Base-by-base conservation (phyloP, 2,113 vertebrate species). In the Pipa parva region DNA sequence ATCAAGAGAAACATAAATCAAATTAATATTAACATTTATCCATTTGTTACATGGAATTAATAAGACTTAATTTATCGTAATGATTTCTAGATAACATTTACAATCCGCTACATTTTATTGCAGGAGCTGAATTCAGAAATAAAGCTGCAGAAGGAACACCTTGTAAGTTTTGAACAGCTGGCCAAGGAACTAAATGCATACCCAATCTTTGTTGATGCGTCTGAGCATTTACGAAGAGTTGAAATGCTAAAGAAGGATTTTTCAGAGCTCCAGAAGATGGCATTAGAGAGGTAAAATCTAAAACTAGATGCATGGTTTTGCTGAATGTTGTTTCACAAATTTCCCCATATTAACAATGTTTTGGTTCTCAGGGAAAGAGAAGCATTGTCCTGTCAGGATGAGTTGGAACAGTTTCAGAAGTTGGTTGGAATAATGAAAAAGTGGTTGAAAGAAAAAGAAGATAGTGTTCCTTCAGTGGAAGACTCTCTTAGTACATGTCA, bases 401-500 rank as follows among this genome's bases (percentile, higher is more conserved):
- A 85, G 11, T 69, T 91, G 75, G 83, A 87, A 0, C 85, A 83
- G 11, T 91, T 91, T 81, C 83, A 82, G 70, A 84, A 74, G 64
- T 71, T 89, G 72, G 80, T 90, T 0, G 75, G 74, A 1, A 71
- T 86, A 55, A 36, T 95, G 72, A 85, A 88, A 78, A 90, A 93
- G 79, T 99, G 97, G 97, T 84, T 97, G 45, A 93, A 91, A 80
- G 88, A 91, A 29, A 83, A 79, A 0, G 93, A 97, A 80, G 89
- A 91, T 36, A 92, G 81, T 74, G 78, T 97, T 68, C 90, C 89
- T 0, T 22, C 84, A 21, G 78, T 87, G 11, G 94, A 95, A 74
- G 83, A 86, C 73, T 90, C 75, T 73, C 76, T 89, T 66, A 87
- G 83, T 81, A 90, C 87, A 0, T 90, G 91, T 64, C 87, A 89